These are phyloP conservation scores for Periparus ater DNA, from an alignment of 2,797 vertebrate species.

Conservation along the genomic window DNA sequence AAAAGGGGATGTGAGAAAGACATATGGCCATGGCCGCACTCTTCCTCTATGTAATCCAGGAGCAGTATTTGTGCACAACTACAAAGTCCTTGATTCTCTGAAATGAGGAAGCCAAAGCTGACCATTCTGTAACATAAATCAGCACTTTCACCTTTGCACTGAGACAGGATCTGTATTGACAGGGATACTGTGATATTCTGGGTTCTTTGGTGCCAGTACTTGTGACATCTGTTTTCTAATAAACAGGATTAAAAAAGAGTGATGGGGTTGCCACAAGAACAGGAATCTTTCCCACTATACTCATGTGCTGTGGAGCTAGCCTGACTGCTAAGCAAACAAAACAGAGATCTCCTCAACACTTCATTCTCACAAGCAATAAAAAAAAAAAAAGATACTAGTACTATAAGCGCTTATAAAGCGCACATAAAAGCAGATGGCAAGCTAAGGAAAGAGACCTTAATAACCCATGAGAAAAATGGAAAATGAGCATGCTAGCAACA, in stretches of 20 bases:
- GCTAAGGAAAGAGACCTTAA: background rate
- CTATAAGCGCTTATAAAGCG: background rate
- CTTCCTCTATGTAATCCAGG: background rate
- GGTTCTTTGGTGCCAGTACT: background rate
- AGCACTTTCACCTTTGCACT: background rate
- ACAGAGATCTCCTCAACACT: background rate
- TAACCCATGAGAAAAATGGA: background rate
- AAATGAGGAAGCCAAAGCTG: background rate
- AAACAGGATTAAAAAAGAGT: background rate
- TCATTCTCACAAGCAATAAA: background rate
- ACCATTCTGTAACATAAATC: background rate
- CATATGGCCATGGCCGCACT: background rate
- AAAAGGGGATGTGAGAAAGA: conserved; percentile 14
- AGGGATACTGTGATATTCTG: background rate
- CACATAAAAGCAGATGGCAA: background rate
- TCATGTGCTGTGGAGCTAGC: background rate
- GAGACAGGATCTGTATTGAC: background rate
- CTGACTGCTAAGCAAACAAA: background rate
- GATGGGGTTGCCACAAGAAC: background rate
- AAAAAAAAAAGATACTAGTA: background rate
- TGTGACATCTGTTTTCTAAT: background rate
- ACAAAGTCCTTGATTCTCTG: background rate
- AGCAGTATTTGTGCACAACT: background rate
- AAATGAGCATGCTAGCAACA: background rate
- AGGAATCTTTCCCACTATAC: background rate